Percentiles rank a stretch among this genome's conserved stretches.
phyloP scores from a whole-genome alignment of 2,888 invertebrate species.

The Microplitis manilae region DNA sequence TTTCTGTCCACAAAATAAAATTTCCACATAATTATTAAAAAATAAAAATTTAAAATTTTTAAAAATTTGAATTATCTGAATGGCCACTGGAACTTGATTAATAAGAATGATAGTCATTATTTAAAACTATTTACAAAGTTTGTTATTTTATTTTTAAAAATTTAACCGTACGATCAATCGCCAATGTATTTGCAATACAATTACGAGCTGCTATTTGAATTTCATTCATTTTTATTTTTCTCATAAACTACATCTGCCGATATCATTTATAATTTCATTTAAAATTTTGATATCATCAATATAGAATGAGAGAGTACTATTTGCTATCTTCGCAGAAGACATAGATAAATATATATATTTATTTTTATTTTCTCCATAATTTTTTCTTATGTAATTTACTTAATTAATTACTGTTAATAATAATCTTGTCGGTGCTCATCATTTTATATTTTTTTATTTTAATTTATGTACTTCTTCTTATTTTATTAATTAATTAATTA shows the following conservation, averaged over 20 bases:
- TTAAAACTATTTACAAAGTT: slow-evolving; percentile 63
- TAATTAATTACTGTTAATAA: slow-evolving; percentile 71
- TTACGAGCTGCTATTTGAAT: slow-evolving; percentile 55
- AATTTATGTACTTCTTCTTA: slow-evolving; percentile 60
- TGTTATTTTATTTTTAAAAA: slow-evolving; percentile 58
- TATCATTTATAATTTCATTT: slow-evolving; percentile 59
- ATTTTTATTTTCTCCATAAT: slow-evolving; percentile 61
- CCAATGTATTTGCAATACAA: slow-evolving; percentile 58
- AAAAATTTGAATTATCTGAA: slow-evolving; percentile 43
- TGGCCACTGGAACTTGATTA: slow-evolving; percentile 60
- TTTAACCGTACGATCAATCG: slow-evolving; percentile 58
- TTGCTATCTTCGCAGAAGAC: slow-evolving; percentile 74
- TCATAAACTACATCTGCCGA: slow-evolving; percentile 65
- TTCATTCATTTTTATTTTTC: slow-evolving; percentile 31
- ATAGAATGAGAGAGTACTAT: slow-evolving; percentile 72
- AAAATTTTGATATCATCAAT: slow-evolving; percentile 67
- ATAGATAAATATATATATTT: slow-evolving; percentile 73
- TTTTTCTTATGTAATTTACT: slow-evolving; percentile 71
- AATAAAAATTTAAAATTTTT: slow-evolving; percentile 42
- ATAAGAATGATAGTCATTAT: slow-evolving; percentile 56
- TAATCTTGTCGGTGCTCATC: slow-evolving; percentile 70
- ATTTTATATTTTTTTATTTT: slow-evolving; percentile 47
- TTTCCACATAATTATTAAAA: too few relatives aligned
- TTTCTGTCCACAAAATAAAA: too few relatives aligned
- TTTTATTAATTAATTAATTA: slow-evolving; percentile 35